phyloP scores from a whole-genome alignment of 1,140 invertebrate species.

The Scaptomyza montana region DNA sequence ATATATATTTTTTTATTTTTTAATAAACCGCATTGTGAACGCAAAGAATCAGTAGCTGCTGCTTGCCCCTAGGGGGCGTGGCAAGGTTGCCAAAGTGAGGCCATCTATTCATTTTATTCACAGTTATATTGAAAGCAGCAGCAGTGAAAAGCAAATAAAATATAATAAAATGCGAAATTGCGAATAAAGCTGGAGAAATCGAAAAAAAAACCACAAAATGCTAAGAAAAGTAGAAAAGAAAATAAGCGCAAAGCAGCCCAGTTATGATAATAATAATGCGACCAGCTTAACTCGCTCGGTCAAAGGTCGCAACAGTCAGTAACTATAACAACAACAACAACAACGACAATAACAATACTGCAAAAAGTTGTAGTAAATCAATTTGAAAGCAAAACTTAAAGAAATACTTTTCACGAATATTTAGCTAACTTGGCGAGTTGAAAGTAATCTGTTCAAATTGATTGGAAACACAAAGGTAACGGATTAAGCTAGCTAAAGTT shows the following conservation, averaged over 20 bases:
- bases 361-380: no score
- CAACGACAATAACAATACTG: no score
- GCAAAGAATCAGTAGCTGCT: constrained; percentile 24
- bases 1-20: constrained; percentile 37
- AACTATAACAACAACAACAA: constrained; percentile 20
- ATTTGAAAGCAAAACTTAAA: constrained; percentile 1
- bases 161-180: constrained; percentile 56
- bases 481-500: no score
- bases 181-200: not conserved
- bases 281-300: constrained; percentile 5
- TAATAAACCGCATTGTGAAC: constrained; percentile 56
- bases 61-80: constrained; percentile 5
- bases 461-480: no score
- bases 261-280: constrained; percentile 46
- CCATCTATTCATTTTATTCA: constrained; percentile 73
- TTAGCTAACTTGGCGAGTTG: not conserved
- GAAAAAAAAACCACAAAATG: not conserved
- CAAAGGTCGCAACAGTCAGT: constrained; percentile 44
- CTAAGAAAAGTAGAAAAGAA: not conserved
- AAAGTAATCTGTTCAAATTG: no score
- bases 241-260: constrained; percentile 31
- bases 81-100: constrained; percentile 60
- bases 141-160: constrained; percentile 66
- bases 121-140: constrained; percentile 67
- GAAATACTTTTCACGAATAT: constrained; percentile 2